A percentile compares a stretch with the other conserved stretches of the same genome.
Evolutionary conservation across 2,797 vertebrate genomes (phyloP).

Genomic region (Bradypus variegatus): DNA sequence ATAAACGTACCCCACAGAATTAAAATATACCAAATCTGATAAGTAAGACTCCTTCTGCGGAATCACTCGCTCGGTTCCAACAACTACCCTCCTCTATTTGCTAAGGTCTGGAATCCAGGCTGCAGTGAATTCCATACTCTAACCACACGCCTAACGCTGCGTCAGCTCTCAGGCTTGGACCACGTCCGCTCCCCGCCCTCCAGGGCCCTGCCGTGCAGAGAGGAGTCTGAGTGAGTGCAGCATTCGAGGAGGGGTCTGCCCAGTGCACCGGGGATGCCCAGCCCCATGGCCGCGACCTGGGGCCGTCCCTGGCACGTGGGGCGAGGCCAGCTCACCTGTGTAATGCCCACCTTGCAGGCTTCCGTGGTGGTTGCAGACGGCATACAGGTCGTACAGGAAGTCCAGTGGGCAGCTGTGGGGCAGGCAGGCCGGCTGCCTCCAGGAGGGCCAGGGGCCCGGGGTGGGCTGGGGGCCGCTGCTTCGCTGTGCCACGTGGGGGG

Average conservation of each 20-base stretch:
- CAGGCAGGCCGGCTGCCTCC: conserved; percentile 73
- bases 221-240: neutral
- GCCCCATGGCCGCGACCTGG: fast-evolving
- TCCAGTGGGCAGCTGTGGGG: conserved; percentile 74
- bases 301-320: fast-evolving
- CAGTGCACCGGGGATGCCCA: neutral
- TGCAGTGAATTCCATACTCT: neutral
- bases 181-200: fast-evolving
- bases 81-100: neutral
- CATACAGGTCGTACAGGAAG: conserved; percentile 90
- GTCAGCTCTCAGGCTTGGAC: fast-evolving
- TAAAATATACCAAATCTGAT: neutral
- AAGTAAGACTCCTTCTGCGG: neutral
- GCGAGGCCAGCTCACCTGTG: conserved; percentile 78
- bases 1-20: neutral
- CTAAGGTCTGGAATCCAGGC: neutral
- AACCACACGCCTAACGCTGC: neutral
- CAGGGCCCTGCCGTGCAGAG: neutral
- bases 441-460: conserved; percentile 74
- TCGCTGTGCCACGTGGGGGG: conserved; percentile 86
- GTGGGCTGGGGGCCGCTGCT: conserved; percentile 72
- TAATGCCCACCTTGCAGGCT: conserved; percentile 95
- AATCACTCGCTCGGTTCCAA: neutral
- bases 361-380: conserved; percentile 94
- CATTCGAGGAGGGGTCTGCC: neutral